Base-by-base conservation (phyloP, 2,888 invertebrate genomes). In the Penaeus monodon region DNA sequence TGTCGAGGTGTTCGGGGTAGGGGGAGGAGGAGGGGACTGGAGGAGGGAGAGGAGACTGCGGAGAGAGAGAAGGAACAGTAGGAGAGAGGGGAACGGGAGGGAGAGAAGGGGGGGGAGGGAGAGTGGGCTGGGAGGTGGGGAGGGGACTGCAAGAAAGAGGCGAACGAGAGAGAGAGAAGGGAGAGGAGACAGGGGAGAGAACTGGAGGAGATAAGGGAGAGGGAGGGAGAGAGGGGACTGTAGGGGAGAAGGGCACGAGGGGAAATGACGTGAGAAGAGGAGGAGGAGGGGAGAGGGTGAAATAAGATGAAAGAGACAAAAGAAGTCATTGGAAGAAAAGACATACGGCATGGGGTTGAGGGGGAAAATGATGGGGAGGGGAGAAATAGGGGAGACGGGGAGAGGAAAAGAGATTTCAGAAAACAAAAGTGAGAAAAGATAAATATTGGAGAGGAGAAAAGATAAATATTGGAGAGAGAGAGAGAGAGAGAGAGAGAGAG, bases 401-500 rank as follows among this genome's bases (percentile, higher is more conserved):
- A 38, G 4, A 38, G 33, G 44, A 44, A 44, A 44, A 44, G 10
- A 44, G 10, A 44, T 44, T 7, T 6, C 6, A 44, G 44, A 38
- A 38, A 38, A 6, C 2, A 6, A 38, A 6, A 38, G 2, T 38
- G 7, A 6, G 6, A 6, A 44, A 6, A 44, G 44, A 44, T 2
- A 38, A 38, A 38, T 38, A 38, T 6, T 38, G 14, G 70, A 70
- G 70, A 70, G 70, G 70, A 70, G 70, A 70, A 44, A 6, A 44
- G 44, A 44, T 2, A 38, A 38, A 38, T 38, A 38, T 6, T 38
- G 14, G 70, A 70, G 70, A 70, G 70, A 70, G 70, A 70, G 70
- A 70, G 70, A 70, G 70, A 70, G 70, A 70, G 70, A 70, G 70
- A 70, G 70, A 44, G 76, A 44, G 44, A 68, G 68, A 76, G 44